Conservation (phyloP, 1,140 invertebrate species). For the Cyclargus thomasi region DNA sequence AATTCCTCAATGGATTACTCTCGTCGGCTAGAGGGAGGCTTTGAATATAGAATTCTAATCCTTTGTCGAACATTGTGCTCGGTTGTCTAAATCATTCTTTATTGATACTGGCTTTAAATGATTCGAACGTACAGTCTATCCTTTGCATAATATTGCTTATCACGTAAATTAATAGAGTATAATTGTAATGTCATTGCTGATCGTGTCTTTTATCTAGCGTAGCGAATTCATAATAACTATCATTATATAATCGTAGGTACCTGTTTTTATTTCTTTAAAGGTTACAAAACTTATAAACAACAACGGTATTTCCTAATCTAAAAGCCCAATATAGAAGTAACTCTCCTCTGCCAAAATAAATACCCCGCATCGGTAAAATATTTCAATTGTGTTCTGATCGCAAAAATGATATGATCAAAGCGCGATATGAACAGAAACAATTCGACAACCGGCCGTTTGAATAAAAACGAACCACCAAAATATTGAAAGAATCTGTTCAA, state of each 20-base stretch:
- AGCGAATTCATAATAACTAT: neutral
- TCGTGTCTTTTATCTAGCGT: neutral
- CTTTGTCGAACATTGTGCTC: conserved; percentile 39
- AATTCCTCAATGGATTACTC: conserved; percentile 67
- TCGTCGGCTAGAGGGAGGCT: conserved; percentile 46
- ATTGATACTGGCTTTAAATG: conserved; percentile 34
- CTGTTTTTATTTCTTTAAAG: neutral
- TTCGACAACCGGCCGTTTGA: conserved; percentile 65
- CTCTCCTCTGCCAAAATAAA: neutral
- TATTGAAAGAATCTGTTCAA: conserved; percentile 74
- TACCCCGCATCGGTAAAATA: conserved; percentile 16
- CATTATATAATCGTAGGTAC: neutral
- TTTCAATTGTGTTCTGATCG: conserved; percentile 18
- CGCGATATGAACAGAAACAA: conserved; percentile 63
- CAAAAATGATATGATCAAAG: conserved; percentile 20
- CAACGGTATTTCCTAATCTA: neutral
- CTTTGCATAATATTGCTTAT: conserved; percentile 6
- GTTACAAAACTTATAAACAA: neutral
- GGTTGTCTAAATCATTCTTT: conserved; percentile 19
- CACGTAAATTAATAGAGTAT: conserved; percentile 6
- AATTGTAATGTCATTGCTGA: neutral
- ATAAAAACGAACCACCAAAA: conserved; percentile 70
- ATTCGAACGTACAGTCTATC: conserved; percentile 18
- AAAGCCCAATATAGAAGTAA: neutral
- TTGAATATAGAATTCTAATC: conserved; percentile 50